Base-by-base conservation (phyloP, 2,888 invertebrate genomes). In the Limnephilus lunatus region DNA sequence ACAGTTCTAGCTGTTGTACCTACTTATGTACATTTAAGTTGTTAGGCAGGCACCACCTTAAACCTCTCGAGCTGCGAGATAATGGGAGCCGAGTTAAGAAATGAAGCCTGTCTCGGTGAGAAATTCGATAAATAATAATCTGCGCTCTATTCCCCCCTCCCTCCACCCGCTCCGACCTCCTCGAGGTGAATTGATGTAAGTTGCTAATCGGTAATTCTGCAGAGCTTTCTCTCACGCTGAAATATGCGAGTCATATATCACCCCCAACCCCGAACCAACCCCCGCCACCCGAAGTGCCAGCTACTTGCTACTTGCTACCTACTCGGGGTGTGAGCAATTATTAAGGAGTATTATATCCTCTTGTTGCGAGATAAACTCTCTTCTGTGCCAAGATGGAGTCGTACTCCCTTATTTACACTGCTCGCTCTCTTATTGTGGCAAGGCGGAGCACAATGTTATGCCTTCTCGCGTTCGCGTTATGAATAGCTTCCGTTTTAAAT, bases 241-340 rank as follows among this genome's bases (percentile, higher is more conserved):
- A 91, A 93, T 92, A 93, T 92, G 86, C 90, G 90, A 81, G 92
- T 89, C 91, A 92, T 93, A 93, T 85, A 93, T 93, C 92, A 93
- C 88, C 81, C 80, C 19, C 19, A 19, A 5, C 83, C 80, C 90
- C 80, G 44, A 85, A 35, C 31, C 30, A 19, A 9, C 53, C 68
- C 91, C 32, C 19, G 30, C 85, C 85, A 39, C 19, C 90, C n/a
- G 30, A n/a, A 44, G 68, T 19, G 19, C 86, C n/a, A 53, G 81
- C 39, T 81, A n/a, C n/a, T 81, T 31, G 48, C 25, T 80, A 12
- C 80, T 81, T 44, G 48, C 25, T 80, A n/a, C 81, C 83, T 31
- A n/a, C 39, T 35, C 30, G 39, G 91, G 86, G 86, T 87, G 91
- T 91, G 86, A 90, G 91, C 91, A 92, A 92, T 92, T 92, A 92